Conservation (phyloP, 1,140 invertebrate genomes). For the Teleogryllus occipitalis region DNA sequence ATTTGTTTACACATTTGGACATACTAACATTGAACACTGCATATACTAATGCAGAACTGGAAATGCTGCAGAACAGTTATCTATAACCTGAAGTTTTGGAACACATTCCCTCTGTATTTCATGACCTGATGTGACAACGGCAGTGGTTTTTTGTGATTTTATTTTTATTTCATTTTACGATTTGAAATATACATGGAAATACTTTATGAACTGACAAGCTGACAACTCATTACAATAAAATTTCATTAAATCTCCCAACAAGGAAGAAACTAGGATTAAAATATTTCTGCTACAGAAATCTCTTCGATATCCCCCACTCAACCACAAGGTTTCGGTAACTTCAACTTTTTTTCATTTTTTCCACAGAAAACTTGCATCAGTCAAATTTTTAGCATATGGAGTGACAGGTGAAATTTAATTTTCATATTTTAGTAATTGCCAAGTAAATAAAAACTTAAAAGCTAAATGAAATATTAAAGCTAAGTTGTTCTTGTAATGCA, state of each 20-base stretch:
- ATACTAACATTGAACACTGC: too few species aligned
- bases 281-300: background rate
- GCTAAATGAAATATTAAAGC: conserved; percentile 3
- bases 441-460: background rate
- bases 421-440: background rate
- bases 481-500: background rate
- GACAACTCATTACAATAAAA: background rate
- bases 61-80: too few species aligned
- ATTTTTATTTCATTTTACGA: too few species aligned
- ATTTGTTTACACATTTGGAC: too few species aligned
- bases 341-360: background rate
- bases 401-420: background rate
- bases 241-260: background rate
- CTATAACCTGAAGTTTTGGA: too few species aligned
- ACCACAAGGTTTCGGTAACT: background rate
- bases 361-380: background rate
- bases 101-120: too few species aligned
- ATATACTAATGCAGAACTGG: too few species aligned
- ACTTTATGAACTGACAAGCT: background rate
- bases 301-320: background rate
- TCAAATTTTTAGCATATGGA: background rate
- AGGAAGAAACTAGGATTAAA: background rate
- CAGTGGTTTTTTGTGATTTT: too few species aligned
- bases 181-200: too few species aligned
- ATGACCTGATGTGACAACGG: too few species aligned